phyloP scores from a whole-genome alignment of 2,797 vertebrate species.

The Clarias platycephalus region DNA sequence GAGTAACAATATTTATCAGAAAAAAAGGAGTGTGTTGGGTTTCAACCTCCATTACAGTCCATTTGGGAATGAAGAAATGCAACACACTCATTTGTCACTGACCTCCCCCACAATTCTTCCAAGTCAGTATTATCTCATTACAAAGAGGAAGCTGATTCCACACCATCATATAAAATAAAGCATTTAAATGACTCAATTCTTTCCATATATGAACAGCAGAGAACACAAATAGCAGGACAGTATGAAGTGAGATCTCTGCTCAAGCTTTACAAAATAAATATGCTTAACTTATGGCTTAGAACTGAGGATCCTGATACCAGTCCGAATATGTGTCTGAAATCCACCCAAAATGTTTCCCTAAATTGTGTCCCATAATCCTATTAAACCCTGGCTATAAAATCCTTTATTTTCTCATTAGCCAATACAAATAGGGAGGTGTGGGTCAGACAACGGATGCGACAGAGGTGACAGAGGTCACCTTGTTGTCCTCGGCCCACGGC shows the following conservation, averaged over 20 bases:
- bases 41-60: constrained; percentile 45
- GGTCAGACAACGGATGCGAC: constrained; percentile 78
- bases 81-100: constrained; percentile 48
- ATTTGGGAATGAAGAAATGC: constrained; percentile 52
- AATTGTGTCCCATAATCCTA: constrained; percentile 38
- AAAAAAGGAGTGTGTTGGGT: constrained; percentile 45
- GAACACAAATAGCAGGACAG: constrained; percentile 13
- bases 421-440: constrained; percentile 49
- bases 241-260: constrained; percentile 31
- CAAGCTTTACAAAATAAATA: constrained; percentile 43
- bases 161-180: constrained; percentile 41
- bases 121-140: constrained; percentile 45
- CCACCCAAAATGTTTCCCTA: constrained; percentile 40
- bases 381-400: constrained; percentile 48
- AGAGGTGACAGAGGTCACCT: constrained; percentile 86
- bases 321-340: constrained; percentile 49
- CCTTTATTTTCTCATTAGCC: constrained; percentile 48
- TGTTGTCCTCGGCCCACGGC: constrained; percentile 97
- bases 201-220: constrained; percentile 36
- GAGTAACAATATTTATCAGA: constrained; percentile 59
- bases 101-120: constrained; percentile 47
- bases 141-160: constrained; percentile 41
- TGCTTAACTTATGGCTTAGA: constrained; percentile 31
- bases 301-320: constrained; percentile 46
- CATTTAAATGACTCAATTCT: constrained; percentile 13